Conservation (phyloP, 2,797 vertebrate genomes). For the Notolabrus celidotus region DNA sequence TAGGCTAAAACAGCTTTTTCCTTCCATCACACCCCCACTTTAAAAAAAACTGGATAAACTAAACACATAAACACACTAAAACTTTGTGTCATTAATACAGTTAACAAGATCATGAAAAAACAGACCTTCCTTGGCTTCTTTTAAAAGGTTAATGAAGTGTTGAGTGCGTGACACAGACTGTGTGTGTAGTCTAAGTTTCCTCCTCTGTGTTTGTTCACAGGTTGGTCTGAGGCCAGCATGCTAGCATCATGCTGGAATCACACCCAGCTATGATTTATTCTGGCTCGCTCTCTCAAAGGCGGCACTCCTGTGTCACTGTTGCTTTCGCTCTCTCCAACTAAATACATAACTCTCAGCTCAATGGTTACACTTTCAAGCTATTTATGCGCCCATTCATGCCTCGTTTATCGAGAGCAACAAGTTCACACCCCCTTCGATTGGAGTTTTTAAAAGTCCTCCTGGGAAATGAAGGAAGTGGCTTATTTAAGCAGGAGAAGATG, state of each 20-base stretch:
- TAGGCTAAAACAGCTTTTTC: no score
- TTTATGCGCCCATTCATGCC: constrained; percentile 56
- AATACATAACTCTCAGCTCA: constrained; percentile 49
- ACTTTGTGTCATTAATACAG: no score
- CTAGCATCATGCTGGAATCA: constrained; percentile 35
- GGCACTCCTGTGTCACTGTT: constrained; percentile 23
- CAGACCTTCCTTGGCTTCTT: no score
- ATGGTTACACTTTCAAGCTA: constrained; percentile 44
- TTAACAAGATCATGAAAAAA: no score
- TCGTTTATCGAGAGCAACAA: constrained; percentile 57
- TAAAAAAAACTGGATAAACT: no score
- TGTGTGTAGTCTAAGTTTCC: constrained; percentile 11
- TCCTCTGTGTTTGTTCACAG: constrained; percentile 23
- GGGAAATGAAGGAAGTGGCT: constrained; percentile 59
- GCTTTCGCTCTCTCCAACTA: constrained; percentile 36
- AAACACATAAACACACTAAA: no score
- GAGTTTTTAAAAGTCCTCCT: constrained; percentile 41
- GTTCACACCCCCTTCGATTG: constrained; percentile 37
- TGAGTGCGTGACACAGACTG: background rate
- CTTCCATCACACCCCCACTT: no score
- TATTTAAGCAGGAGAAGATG: constrained; percentile 47
- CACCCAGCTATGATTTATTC: constrained; percentile 43
- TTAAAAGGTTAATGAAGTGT: background rate
- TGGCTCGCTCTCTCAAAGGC: constrained; percentile 36
- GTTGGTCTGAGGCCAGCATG: constrained; percentile 28